Conservation (phyloP, 2,113 vertebrate genomes). For the Macheiramphus alcinus region DNA sequence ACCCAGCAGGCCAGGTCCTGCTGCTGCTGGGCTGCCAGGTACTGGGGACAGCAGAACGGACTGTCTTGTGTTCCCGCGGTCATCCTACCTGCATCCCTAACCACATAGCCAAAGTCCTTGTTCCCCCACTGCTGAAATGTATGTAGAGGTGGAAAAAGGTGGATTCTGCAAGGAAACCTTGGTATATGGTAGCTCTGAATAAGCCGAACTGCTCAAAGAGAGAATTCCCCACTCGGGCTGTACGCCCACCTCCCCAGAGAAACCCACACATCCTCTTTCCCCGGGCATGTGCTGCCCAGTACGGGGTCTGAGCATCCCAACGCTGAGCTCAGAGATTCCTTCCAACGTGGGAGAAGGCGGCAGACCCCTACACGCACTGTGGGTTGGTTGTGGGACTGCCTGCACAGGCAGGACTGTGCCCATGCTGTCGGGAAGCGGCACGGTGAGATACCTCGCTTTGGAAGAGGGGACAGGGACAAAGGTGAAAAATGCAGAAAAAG, state of each 20-base stretch:
- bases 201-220: background rate
- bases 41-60: background rate
- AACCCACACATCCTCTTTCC: background rate
- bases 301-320: background rate
- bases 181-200: background rate
- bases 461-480: background rate
- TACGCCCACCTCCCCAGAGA: background rate
- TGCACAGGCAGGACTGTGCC: background rate
- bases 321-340: background rate
- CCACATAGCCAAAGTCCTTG: background rate
- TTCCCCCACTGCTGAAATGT: background rate
- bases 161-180: background rate
- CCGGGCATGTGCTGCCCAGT: background rate
- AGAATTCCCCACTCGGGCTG: background rate
- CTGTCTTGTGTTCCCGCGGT: background rate
- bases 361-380: rapidly evolving
- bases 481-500: background rate
- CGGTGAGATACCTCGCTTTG: background rate
- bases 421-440: rapidly evolving
- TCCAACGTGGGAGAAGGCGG: background rate
- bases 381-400: background rate
- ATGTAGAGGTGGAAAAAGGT: background rate
- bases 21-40: background rate
- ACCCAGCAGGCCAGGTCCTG: background rate
- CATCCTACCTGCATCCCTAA: background rate